Evolutionary conservation across 2,797 vertebrate genomes (phyloP).

Genomic region (Poecilia gillii): DNA sequence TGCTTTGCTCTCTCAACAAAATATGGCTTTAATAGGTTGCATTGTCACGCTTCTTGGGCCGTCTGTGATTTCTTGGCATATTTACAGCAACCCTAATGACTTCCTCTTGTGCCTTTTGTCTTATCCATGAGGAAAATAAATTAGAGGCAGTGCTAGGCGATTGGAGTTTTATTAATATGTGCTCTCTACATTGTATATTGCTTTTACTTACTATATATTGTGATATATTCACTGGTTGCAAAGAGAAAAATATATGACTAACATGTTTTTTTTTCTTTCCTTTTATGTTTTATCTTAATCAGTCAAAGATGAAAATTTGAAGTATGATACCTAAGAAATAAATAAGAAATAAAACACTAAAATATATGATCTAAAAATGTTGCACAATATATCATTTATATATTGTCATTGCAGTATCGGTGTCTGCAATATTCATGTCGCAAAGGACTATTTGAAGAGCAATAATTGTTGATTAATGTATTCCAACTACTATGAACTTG

Average conservation of each 20-base stretch:
- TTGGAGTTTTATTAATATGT: not conserved
- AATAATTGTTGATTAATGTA: no score
- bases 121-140: not conserved
- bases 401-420: not conserved
- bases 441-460: no score
- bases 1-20: not conserved
- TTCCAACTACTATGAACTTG: no score
- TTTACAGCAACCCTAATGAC: not conserved
- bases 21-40: not conserved
- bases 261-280: not conserved
- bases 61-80: slow-evolving; percentile 3
- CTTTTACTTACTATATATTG: not conserved
- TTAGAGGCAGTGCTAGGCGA: not conserved
- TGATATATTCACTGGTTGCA: no score
- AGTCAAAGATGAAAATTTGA: not conserved
- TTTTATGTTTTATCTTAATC: not conserved
- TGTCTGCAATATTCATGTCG: not conserved
- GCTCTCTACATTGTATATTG: not conserved
- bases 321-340: not conserved
- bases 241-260: not conserved
- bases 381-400: not conserved
- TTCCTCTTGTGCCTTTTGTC: not conserved
- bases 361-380: not conserved
- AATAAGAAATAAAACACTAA: not conserved
- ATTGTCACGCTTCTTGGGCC: slow-evolving; percentile 39